A percentile compares a stretch with the other conserved stretches of the same genome.
phyloP scores from a whole-genome alignment of 2,113 vertebrate species.

The Epinephelus lanceolatus region DNA sequence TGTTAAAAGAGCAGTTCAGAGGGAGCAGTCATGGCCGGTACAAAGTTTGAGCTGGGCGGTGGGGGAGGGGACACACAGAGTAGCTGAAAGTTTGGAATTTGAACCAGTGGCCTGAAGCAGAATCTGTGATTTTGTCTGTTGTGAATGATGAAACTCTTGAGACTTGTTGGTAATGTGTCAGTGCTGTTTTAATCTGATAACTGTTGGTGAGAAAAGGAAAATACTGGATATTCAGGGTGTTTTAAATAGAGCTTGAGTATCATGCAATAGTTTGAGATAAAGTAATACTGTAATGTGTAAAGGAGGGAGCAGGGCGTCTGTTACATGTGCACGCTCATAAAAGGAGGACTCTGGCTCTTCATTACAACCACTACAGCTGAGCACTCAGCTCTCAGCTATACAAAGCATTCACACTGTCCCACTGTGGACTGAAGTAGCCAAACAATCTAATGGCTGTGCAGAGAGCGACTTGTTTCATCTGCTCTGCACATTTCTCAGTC shows the following conservation, averaged over 20 bases:
- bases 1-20: slow-evolving; percentile 73
- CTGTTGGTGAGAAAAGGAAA: not conserved
- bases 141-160: not conserved
- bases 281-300: not conserved
- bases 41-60: slow-evolving; percentile 61
- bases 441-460: slow-evolving; percentile 33
- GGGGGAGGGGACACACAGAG: slow-evolving; percentile 61
- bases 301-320: not conserved
- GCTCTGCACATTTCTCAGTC: too few species aligned
- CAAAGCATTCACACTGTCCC: slow-evolving; percentile 32
- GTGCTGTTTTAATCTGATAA: not conserved
- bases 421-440: slow-evolving; percentile 47
- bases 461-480: slow-evolving; percentile 10
- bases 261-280: not conserved
- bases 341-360: slow-evolving; percentile 25
- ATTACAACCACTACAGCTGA: slow-evolving; percentile 40
- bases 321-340: slow-evolving; percentile 12
- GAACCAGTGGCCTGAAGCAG: slow-evolving; percentile 47
- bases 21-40: slow-evolving; percentile 57
- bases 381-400: slow-evolving; percentile 26
- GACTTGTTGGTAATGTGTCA: not conserved
- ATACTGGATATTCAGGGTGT: not conserved
- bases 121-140: slow-evolving; percentile 23
- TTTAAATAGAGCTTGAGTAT: not conserved
- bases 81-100: slow-evolving; percentile 76